phyloP scores from a whole-genome alignment of 1,140 invertebrate genomes.

The Armadillidium nasatum region DNA sequence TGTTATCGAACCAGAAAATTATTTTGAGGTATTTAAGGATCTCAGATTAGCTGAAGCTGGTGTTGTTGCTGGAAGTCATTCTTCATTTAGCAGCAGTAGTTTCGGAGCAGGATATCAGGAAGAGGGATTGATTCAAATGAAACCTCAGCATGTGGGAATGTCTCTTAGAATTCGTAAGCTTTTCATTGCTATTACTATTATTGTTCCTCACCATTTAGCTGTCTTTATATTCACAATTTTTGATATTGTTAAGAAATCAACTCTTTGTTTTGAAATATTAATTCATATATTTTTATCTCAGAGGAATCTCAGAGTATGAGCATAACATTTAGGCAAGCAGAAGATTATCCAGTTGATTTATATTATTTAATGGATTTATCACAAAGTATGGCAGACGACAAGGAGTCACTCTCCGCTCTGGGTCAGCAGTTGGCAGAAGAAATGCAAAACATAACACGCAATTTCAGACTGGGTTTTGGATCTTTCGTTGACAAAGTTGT shows the following conservation, averaged over 20 bases:
- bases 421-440: conserved; percentile 72
- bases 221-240: too few species aligned
- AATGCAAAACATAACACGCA: conserved; percentile 68
- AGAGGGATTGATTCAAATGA: conserved; percentile 40
- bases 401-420: conserved; percentile 76
- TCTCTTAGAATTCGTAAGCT: conserved; percentile 42
- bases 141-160: conserved; percentile 43
- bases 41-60: conserved; percentile 48
- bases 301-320: conserved; percentile 68
- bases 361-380: conserved; percentile 96
- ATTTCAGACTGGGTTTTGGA: conserved; percentile 82
- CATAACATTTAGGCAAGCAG: conserved; percentile 75
- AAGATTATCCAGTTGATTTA: conserved; percentile 91
- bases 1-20: conserved; percentile 28
- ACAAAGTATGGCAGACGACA: conserved; percentile 90
- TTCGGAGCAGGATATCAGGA: conserved; percentile 35
- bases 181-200: conserved; percentile 37
- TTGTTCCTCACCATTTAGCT: neutral
- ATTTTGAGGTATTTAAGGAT: conserved; percentile 26
- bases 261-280: conserved; percentile 9
- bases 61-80: conserved; percentile 50
- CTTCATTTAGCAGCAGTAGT: conserved; percentile 53
- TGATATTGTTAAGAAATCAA: neutral
- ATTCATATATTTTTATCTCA: conserved; percentile 48
- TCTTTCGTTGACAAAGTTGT: conserved; percentile 98